phyloP scores from a whole-genome alignment of 2,888 invertebrate species.

The Pristionchus fissidentatus region DNA sequence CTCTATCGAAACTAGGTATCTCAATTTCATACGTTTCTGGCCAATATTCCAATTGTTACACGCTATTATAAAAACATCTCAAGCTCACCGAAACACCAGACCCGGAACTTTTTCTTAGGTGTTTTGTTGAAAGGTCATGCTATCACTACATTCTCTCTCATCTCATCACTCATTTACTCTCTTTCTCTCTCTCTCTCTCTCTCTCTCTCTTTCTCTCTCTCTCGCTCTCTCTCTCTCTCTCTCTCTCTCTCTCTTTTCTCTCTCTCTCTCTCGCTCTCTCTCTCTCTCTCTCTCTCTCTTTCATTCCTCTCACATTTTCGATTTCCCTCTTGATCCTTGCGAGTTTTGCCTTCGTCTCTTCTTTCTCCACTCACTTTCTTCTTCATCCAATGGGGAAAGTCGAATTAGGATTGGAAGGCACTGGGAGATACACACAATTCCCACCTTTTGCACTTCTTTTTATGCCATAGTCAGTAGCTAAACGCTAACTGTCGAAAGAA shows the following conservation, averaged over 20 bases:
- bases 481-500: slow-evolving; percentile 8
- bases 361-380: slow-evolving; percentile 38
- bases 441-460: slow-evolving; percentile 8
- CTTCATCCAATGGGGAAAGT: slow-evolving; percentile 31
- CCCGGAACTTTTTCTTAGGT: no score
- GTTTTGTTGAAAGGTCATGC: slow-evolving; percentile 5
- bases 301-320: slow-evolving; percentile 49
- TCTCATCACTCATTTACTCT: slow-evolving; percentile 6
- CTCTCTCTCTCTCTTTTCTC: neutral
- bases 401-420: slow-evolving; percentile 9
- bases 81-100: no score
- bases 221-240: no score
- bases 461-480: neutral
- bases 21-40: neutral
- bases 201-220: neutral
- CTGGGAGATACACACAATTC: neutral
- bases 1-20: neutral
- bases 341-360: slow-evolving; percentile 42
- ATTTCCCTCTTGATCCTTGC: slow-evolving; percentile 46
- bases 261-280: no score
- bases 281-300: slow-evolving; percentile 14
- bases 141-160: neutral
- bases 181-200: slow-evolving; percentile 1
- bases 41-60: neutral
- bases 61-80: neutral